phyloP scores from a whole-genome alignment of 2,888 invertebrate species.

The Linnaemya vulpina region DNA sequence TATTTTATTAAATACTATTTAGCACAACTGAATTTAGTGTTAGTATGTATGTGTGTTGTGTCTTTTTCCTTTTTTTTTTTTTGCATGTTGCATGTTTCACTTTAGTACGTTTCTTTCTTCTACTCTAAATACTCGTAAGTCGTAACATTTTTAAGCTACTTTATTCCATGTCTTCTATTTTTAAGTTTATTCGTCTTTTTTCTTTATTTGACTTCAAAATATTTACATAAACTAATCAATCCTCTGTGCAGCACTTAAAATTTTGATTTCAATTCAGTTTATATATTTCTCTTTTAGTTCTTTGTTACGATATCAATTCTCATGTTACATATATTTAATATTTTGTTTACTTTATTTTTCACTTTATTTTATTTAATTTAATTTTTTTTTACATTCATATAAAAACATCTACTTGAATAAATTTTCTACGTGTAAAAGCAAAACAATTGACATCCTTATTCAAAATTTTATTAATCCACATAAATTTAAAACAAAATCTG shows the following conservation, averaged over 20 bases:
- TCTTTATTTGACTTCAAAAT: conserved; percentile 5
- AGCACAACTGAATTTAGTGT: conserved; percentile 59
- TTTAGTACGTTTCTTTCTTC: conserved; percentile 46
- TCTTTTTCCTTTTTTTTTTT: conserved; percentile 22
- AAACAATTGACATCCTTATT: conserved; percentile 54
- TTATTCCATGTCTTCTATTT: conserved; percentile 15
- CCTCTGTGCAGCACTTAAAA: conserved; percentile 56
- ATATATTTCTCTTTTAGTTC: conserved; percentile 10
- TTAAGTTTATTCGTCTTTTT: conserved; percentile 12
- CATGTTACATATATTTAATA: conserved; percentile 16
- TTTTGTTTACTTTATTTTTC: conserved; percentile 47
- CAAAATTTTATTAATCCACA: conserved; percentile 65
- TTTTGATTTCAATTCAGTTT: conserved; percentile 19
- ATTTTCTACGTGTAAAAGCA: conserved; percentile 55
- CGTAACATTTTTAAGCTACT: conserved; percentile 44
- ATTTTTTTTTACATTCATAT: conserved; percentile 68
- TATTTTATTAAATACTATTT: conserved; percentile 39
- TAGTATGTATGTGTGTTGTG: conserved; percentile 72
- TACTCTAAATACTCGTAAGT: conserved; percentile 44
- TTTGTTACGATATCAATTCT: conserved; percentile 11
- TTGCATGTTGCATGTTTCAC: conserved; percentile 79
- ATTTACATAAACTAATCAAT: conserved; percentile 26
- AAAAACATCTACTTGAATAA: conserved; percentile 69
- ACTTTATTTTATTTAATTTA: conserved; percentile 35
- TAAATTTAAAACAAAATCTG: conserved; percentile 39